Conservation (phyloP, 2,888 invertebrate species). For the Ectemnius cavifrons region DNA sequence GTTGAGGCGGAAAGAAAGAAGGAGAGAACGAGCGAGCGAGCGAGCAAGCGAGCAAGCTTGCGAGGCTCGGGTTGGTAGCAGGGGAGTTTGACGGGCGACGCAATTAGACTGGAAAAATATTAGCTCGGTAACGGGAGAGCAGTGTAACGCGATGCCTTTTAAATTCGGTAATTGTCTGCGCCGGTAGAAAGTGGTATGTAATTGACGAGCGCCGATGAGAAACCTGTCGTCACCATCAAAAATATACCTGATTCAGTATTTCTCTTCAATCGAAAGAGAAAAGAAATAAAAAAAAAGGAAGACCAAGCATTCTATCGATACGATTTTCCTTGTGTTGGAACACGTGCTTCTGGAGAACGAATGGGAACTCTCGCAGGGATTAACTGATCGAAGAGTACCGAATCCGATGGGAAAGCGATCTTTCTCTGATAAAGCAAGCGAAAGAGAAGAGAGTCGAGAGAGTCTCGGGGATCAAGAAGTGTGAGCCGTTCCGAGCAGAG, state of each 20-base stretch:
- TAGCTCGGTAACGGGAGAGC: constrained; percentile 58
- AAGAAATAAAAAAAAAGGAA: too few relatives aligned
- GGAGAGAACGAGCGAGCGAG: not conserved
- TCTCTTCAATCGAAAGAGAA: too few relatives aligned
- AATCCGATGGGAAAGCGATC: too few relatives aligned
- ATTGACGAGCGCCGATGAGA: constrained; percentile 34
- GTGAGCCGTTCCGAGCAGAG: too few relatives aligned
- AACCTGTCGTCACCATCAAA: constrained; percentile 47
- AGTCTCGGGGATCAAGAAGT: not conserved
- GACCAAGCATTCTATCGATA: too few relatives aligned
- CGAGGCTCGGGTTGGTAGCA: not conserved
- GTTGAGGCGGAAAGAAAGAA: not conserved
- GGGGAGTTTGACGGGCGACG: constrained; percentile 28
- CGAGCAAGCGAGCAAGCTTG: too few relatives aligned
- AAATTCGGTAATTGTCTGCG: constrained; percentile 60
- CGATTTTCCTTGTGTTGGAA: too few relatives aligned
- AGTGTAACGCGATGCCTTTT: constrained; percentile 61
- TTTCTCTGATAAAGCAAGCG: too few relatives aligned
- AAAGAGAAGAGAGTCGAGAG: too few relatives aligned
- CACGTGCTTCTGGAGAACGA: too few relatives aligned
- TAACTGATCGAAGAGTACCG: too few relatives aligned
- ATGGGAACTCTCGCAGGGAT: too few relatives aligned
- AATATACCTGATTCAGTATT: constrained; percentile 30
- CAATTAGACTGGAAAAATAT: constrained; percentile 62
- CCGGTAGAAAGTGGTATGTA: constrained; percentile 45